Evolutionary conservation across 2,888 invertebrate genomes (phyloP).

Genomic region (Coronaproctus castanopsis): DNA sequence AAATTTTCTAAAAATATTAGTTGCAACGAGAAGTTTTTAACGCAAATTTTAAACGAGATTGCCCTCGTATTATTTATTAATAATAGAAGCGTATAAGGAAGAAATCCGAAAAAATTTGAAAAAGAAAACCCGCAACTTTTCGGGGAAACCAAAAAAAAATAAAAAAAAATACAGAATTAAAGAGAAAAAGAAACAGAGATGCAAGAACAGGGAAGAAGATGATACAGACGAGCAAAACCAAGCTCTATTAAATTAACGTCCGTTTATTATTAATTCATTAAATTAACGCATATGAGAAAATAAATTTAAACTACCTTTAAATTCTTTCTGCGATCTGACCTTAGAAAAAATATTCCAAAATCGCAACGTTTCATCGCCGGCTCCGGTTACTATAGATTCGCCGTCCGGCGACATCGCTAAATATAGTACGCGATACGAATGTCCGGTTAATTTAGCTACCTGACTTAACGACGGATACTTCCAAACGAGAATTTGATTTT

Average conservation of each 20-base stretch:
- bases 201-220: not conserved
- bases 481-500: conserved; percentile 97
- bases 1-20: too few relatives aligned
- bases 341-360: conserved; percentile 99
- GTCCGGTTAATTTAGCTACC: conserved; percentile 90
- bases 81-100: too few relatives aligned
- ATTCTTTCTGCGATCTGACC: conserved; percentile 22
- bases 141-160: not conserved
- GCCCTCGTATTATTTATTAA: too few relatives aligned
- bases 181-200: not conserved
- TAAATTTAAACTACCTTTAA: conserved; percentile 14
- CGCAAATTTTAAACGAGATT: too few relatives aligned
- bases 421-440: conserved; percentile 87
- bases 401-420: conserved; percentile 93
- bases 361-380: conserved; percentile 90
- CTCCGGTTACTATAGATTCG: conserved; percentile 95
- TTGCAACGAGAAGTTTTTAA: too few relatives aligned
- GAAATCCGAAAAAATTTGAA: too few relatives aligned
- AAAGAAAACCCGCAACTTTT: too few relatives aligned
- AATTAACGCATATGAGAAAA: conserved; percentile 16
- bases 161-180: not conserved
- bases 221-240: not conserved
- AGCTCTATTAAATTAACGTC: too few relatives aligned
- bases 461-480: conserved; percentile 83
- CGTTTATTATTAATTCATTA: too few relatives aligned